These are phyloP conservation scores for Himalopsyche japonica DNA, from an alignment of 2,888 invertebrate genomes.

Conservation along the genomic window DNA sequence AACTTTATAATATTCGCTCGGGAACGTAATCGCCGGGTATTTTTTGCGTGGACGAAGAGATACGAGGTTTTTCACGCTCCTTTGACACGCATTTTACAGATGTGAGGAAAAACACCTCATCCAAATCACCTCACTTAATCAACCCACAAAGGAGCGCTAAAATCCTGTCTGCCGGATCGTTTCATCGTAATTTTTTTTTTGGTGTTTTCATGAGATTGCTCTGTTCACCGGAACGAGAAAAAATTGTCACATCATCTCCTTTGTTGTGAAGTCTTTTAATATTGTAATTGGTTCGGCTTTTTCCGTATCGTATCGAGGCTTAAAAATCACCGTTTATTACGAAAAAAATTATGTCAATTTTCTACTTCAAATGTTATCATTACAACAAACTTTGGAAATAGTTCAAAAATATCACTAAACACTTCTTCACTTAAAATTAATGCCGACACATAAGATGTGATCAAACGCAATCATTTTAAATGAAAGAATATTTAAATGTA, in stretches of 20 bases:
- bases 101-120: neutral
- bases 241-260: neutral
- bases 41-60: neutral
- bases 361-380: too few relatives aligned
- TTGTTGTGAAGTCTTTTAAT: neutral
- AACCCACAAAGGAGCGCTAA: neutral
- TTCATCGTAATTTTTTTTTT: neutral
- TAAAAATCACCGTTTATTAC: too few relatives aligned
- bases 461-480: too few relatives aligned
- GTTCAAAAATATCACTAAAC: too few relatives aligned
- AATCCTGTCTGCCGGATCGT: neutral
- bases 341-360: too few relatives aligned
- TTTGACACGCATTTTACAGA: neutral
- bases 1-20: neutral
- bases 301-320: too few relatives aligned
- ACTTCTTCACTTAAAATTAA: too few relatives aligned
- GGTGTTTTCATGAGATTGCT: neutral
- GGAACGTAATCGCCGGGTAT: neutral
- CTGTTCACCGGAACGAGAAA: neutral
- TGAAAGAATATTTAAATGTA: too few relatives aligned
- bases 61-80: neutral
- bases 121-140: neutral
- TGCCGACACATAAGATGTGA: too few relatives aligned
- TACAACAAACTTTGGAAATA: too few relatives aligned
- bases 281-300: too few relatives aligned